Percentiles rank a stretch among this genome's conserved stretches.
Conservation (phyloP, 2,113 vertebrate species). For the Brienomyrus longianalis region DNA sequence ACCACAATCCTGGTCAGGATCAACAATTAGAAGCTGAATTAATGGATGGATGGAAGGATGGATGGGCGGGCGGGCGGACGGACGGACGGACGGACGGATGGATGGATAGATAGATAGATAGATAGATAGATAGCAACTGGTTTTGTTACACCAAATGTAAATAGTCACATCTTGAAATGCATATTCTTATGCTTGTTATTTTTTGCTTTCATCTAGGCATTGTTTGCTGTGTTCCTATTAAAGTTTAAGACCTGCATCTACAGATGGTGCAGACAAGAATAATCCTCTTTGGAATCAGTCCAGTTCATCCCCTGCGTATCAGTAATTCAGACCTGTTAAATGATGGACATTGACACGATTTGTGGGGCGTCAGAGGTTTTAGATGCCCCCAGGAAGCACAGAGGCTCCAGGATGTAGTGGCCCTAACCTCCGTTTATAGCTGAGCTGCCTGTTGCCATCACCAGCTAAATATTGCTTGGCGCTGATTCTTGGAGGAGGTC, state of each 20-base stretch:
- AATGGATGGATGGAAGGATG: background rate
- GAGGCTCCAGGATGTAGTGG: background rate
- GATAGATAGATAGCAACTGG: background rate
- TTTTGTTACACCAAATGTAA: background rate
- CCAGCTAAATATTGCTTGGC: background rate
- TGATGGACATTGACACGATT: conserved; percentile 21
- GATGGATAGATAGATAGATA: background rate
- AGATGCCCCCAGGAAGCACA: background rate
- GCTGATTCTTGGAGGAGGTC: background rate
- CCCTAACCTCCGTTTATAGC: background rate
- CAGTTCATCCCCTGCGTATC: conserved; percentile 23
- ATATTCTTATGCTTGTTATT: background rate
- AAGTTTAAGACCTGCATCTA: conserved; percentile 32
- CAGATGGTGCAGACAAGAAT: conserved; percentile 38
- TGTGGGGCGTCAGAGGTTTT: background rate
- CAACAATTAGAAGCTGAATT: background rate
- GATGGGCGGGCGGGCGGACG: rapidly evolving
- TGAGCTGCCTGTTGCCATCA: background rate
- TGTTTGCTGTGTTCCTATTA: background rate
- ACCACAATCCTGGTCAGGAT: too few species aligned
- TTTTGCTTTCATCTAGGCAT: too few species aligned
- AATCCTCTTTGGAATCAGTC: conserved; percentile 45
- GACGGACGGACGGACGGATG: too few species aligned
- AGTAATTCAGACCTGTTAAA: conserved; percentile 30
- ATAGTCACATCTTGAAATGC: background rate